Evolutionary conservation across 1,140 invertebrate species (phyloP).

Genomic region (Stegodyphus dumicola): DNA sequence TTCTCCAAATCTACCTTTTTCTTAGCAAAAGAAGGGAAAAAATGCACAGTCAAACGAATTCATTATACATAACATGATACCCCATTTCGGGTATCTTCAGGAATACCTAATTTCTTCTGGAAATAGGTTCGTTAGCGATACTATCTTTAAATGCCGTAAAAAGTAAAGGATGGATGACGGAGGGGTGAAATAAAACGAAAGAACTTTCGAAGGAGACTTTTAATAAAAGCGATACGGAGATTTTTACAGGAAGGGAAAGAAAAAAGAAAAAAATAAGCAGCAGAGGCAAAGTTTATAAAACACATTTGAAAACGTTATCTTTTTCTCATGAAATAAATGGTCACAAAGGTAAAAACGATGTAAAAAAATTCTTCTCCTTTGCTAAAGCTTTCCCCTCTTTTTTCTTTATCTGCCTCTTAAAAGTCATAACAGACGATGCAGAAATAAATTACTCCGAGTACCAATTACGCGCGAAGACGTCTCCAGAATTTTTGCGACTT

Average conservation of each 20-base stretch:
- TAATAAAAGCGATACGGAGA: constrained; percentile 32
- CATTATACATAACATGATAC: too few relatives aligned
- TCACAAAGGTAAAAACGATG: constrained; percentile 52
- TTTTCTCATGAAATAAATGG: constrained; percentile 44
- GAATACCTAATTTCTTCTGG: too few relatives aligned
- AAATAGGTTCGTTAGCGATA: constrained; percentile 44
- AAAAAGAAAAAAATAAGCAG: neutral
- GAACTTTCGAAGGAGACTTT: constrained; percentile 13
- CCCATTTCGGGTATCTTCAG: too few relatives aligned
- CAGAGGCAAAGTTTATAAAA: neutral
- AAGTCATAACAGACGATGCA: constrained; percentile 16
- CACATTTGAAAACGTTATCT: constrained; percentile 41
- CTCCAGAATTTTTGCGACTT: constrained; percentile 23
- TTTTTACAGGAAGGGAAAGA: neutral
- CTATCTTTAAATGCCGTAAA: constrained; percentile 20
- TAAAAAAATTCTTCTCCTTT: neutral
- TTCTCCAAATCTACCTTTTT: too few relatives aligned
- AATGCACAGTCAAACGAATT: too few relatives aligned
- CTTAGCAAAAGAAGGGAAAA: too few relatives aligned
- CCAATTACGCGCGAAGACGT: constrained; percentile 31
- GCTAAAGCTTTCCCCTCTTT: neutral
- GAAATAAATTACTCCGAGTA: constrained; percentile 47
- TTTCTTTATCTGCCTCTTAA: constrained; percentile 22
- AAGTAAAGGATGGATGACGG: neutral
- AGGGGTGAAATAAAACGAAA: neutral